Conservation (phyloP, 1,140 invertebrate genomes). For the Heterodera carotae region DNA sequence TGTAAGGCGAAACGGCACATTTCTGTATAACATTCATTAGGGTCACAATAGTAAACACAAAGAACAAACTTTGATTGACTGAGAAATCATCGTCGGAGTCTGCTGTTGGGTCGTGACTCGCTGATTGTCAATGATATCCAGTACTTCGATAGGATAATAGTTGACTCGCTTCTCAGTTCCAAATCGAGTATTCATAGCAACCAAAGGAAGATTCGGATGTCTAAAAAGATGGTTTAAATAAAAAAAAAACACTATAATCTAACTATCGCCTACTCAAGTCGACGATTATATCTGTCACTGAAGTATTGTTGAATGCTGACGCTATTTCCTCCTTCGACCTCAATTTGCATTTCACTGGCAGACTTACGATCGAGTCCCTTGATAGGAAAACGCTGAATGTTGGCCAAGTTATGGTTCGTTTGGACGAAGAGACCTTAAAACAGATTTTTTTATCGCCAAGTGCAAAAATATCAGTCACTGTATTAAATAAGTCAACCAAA, state of each 20-base stretch:
- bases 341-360: conserved; percentile 13
- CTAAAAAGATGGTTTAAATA: neutral
- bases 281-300: neutral
- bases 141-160: conserved; percentile 25
- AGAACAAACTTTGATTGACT: conserved; percentile 16
- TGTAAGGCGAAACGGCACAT: conserved; percentile 20
- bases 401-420: conserved; percentile 14
- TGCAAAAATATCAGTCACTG: too few relatives aligned
- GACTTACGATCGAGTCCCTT: conserved; percentile 4
- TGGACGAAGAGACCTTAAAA: conserved; percentile 4
- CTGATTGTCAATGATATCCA: conserved; percentile 24
- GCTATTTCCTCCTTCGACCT: neutral
- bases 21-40: conserved; percentile 14
- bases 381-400: conserved; percentile 15
- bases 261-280: neutral
- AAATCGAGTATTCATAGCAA: conserved; percentile 8
- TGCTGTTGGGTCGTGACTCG: conserved; percentile 21
- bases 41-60: neutral
- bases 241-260: neutral
- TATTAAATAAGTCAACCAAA: neutral
- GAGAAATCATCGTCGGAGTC: conserved; percentile 11
- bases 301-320: conserved; percentile 6
- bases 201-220: conserved; percentile 19
- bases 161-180: conserved; percentile 18
- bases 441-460: neutral